Percentiles rank a stretch among this genome's conserved stretches.
These are phyloP conservation scores for Phortica magna DNA, from an alignment of 2,888 invertebrate species.

Conservation along the genomic window DNA sequence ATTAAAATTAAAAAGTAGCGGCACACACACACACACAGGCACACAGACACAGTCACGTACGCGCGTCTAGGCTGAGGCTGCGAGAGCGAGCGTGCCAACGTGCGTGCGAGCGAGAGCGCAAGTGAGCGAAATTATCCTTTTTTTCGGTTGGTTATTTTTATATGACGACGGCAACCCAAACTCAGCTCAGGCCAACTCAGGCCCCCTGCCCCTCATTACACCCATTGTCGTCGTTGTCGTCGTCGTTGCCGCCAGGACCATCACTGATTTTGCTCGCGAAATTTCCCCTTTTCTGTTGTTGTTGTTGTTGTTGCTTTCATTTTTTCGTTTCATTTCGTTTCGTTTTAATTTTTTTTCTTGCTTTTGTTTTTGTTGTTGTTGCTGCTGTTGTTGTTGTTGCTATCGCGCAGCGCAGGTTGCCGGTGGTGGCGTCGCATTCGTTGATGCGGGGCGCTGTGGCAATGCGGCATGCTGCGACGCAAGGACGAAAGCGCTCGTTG, in stretches of 20 bases:
- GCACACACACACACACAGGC: conserved; percentile 43
- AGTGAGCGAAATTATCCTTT: conserved; percentile 60
- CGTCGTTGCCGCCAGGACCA: background rate
- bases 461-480: background rate
- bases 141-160: conserved; percentile 64
- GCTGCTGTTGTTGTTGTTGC: conserved; percentile 15
- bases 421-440: background rate
- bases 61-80: conserved; percentile 1
- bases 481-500: background rate
- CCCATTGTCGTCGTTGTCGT: background rate
- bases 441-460: background rate
- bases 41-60: conserved; percentile 29
- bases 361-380: background rate
- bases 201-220: background rate
- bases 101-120: conserved; percentile 8
- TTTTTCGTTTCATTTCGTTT: too few species aligned
- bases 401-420: conserved; percentile 45
- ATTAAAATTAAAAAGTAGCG: conserved; percentile 36
- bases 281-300: conserved; percentile 17
- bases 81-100: background rate
- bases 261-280: background rate
- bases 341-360: too few species aligned
- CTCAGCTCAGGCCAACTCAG: background rate
- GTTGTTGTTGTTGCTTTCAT: conserved; percentile 39
- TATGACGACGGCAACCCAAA: conserved; percentile 18